phyloP scores from a whole-genome alignment of 2,797 vertebrate species.

The Channallabes apus region DNA sequence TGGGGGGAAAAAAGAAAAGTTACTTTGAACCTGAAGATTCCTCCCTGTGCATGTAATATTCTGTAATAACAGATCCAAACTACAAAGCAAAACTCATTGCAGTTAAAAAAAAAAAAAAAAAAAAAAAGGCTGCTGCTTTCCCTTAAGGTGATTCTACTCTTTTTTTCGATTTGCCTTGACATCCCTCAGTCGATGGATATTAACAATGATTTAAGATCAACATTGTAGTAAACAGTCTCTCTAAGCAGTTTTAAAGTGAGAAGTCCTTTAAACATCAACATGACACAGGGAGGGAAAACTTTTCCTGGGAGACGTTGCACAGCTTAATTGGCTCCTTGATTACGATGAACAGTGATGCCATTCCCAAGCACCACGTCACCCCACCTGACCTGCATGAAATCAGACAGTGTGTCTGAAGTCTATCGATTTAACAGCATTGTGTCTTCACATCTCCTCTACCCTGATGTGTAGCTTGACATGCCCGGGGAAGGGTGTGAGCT shows the following conservation, averaged over 20 bases:
- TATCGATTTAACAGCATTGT: slow-evolving; percentile 42
- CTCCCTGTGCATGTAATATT: neutral
- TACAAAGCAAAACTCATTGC: neutral
- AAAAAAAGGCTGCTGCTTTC: neutral
- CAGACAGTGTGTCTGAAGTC: slow-evolving; percentile 41
- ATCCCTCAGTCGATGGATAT: slow-evolving; percentile 13
- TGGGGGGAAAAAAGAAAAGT: neutral
- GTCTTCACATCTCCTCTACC: slow-evolving; percentile 13
- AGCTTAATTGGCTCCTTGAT: slow-evolving; percentile 40
- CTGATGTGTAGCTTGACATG: slow-evolving; percentile 10
- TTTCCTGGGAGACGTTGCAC: neutral
- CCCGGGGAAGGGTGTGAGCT: neutral
- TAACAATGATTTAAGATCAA: slow-evolving; percentile 6
- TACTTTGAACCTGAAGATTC: neutral
- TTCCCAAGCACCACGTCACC: slow-evolving; percentile 14
- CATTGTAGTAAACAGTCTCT: neutral
- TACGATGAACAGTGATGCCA: slow-evolving; percentile 17
- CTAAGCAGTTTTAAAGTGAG: slow-evolving; percentile 9
- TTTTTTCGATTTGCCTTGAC: slow-evolving; percentile 1
- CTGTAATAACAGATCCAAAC: neutral
- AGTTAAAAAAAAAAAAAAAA: neutral
- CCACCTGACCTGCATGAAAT: slow-evolving; percentile 27
- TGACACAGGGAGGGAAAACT: neutral
- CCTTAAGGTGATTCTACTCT: neutral
- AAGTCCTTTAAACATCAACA: neutral